Base-by-base conservation (phyloP, 2,888 invertebrate species). In the Papilio elwesi region DNA sequence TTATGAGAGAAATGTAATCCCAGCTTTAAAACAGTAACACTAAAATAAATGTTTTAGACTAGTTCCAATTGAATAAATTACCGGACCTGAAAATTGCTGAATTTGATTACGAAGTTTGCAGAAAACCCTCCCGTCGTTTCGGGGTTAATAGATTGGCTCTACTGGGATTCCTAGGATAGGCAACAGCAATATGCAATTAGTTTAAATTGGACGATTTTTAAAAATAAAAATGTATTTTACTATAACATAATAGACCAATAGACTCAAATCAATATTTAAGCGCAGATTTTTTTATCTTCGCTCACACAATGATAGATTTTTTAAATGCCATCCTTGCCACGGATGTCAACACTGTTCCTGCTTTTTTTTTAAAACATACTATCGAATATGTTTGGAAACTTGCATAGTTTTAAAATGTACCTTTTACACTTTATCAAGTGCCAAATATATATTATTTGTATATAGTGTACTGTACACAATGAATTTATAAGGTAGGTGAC, bases 121-220 rank as follows among this genome's bases (percentile, higher is more conserved):
- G 53, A 55, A 67, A 53, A 59, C 59, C 67, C 16, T 47, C 47
- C 53, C 47, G 52, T 52, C 52, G 67, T 67, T 67, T 47, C 43
- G 13, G 47, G 67, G 66, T 16, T 67, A 67, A 55, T 67, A 67
- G 53, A 67, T 67, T 67, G 67, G 12, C 47, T 55, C 67, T 47
- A 26, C 67, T 47, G 53, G 53, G 53, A 67, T 55, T 67, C 53
- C 66, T 43, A 26, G 38, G 52, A 52, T 38, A 52, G 52, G 52
- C 36, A 13, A 59, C 38, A 38, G 59, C 59, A 59, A 59, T 59
- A 59, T 59, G 59, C 59, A 59, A 59, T 59, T 38, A 38, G 38
- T 59, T 59, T 59, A 38, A 59, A 59, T 59, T 59, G 59, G 59
- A 5, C 10, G 9, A 59, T 38, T 59, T 59, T 59, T 59, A n/a